Evolutionary conservation across 1,140 invertebrate genomes (phyloP), one percentile per base, ranked within the genome.

Genomic region (Gryon sp.): DNA sequence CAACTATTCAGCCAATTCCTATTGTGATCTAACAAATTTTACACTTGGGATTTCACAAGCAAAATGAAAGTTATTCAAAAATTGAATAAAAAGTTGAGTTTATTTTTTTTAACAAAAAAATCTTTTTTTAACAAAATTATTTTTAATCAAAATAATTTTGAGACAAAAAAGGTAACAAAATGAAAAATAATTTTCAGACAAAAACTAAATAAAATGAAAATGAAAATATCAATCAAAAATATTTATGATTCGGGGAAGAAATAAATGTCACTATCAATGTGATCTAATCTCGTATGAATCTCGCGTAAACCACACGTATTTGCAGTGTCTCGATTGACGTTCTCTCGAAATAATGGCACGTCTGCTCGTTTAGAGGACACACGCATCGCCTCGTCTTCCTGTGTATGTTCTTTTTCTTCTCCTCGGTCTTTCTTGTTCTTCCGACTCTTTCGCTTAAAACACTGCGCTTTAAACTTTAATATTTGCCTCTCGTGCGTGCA

Each of bases 331-430:
- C 22, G 40, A 53, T 52, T 32, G 62, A 34, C 26, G 38, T 66
- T 34, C 24, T 20, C 36, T 66, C 9, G 20, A 53, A 66, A 53
- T 45, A 40, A 45, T 50, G 38, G 16, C 62, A 45, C 16, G 46
- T 66, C 38, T 41, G 38, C 36, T 52, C 28, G 48, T 53, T 34
- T 24, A 11, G 30, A 66, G 62, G 62, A 66, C 62, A 66, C 38
- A 41, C 45, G 62, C 18, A 66, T 66, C 48, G 36, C 12, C 22
- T 43, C 38, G 36, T 45, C 62, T 66, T 66, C 62, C 62, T 66
- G 62, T n/a, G n/a, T 20, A 53, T 8, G 62, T 45, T 53, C 48
- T 55, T 66, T 66, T 53, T 66, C 62, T 66, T 55, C 28, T 14
- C 43, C 34, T 50, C 59, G 30, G 43, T 32, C 20, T 16, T 53